Evolutionary conservation across 2,888 invertebrate species (phyloP).

Genomic region (Neocrepidodera transversa): DNA sequence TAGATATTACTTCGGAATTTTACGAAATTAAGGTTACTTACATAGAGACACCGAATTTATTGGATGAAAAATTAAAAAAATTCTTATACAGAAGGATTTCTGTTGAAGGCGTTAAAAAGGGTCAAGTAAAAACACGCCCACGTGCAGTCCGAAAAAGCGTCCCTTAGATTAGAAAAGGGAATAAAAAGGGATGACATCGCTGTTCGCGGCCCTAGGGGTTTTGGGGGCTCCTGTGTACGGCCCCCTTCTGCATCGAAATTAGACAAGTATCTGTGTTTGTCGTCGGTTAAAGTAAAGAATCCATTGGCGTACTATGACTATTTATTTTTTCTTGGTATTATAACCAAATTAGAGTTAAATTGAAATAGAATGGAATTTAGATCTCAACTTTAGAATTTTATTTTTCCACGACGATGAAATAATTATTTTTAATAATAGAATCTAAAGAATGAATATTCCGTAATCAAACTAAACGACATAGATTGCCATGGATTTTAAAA

Average conservation of each 20-base stretch:
- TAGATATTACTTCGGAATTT: slow-evolving; percentile 26
- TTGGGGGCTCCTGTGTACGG: slow-evolving; percentile 10
- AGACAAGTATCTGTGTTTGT: slow-evolving; percentile 41
- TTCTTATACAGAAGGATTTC: too few relatives aligned
- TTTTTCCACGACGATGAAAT: too few relatives aligned
- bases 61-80: too few relatives aligned
- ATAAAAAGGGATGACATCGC: slow-evolving; percentile 29
- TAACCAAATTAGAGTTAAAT: too few relatives aligned
- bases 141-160: slow-evolving; percentile 6
- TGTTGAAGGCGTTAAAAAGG: slow-evolving; percentile 23
- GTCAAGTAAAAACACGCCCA: slow-evolving; percentile 20
- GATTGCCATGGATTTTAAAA: too few relatives aligned
- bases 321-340: too few relatives aligned
- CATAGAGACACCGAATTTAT: too few relatives aligned
- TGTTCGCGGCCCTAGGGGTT: slow-evolving; percentile 19
- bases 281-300: slow-evolving; percentile 18
- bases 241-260: slow-evolving; percentile 39
- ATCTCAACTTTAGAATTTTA: too few relatives aligned
- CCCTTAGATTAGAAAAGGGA: slow-evolving; percentile 28
- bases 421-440: too few relatives aligned
- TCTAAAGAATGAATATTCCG: too few relatives aligned
- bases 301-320: neutral
- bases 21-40: slow-evolving; percentile 19
- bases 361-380: too few relatives aligned
- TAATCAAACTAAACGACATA: too few relatives aligned